Conservation (phyloP, 2,888 invertebrate genomes). For the Drosophila lutescens region DNA sequence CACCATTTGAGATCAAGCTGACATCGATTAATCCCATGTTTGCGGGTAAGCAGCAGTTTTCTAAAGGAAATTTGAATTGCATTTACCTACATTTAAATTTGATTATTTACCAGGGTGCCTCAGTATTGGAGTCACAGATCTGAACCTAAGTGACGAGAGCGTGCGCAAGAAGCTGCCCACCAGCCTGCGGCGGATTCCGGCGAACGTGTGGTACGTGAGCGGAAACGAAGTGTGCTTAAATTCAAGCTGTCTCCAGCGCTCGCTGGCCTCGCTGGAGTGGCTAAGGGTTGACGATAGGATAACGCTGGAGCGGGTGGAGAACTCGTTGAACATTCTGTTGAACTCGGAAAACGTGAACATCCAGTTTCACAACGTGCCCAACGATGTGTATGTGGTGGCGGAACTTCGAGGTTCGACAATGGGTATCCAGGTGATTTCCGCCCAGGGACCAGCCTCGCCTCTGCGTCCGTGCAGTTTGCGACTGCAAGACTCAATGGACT, state of each 20-base stretch:
- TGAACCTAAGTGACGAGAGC: constrained; percentile 87
- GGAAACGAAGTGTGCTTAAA: constrained; percentile 89
- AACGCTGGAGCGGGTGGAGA: constrained; percentile 89
- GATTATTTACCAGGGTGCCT: constrained; percentile 87
- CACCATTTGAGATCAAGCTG: constrained; percentile 84
- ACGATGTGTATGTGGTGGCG: constrained; percentile 92
- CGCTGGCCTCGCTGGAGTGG: constrained; percentile 90
- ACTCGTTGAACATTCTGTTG: constrained; percentile 89
- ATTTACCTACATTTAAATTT: no score
- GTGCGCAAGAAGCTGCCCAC: constrained; percentile 88
- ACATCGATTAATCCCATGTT: constrained; percentile 83
- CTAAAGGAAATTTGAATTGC: neutral
- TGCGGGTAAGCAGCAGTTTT: constrained; percentile 76
- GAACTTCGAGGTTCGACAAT: constrained; percentile 92
- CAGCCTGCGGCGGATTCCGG: constrained; percentile 87
- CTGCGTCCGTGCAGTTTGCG: constrained; percentile 84
- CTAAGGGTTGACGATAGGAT: constrained; percentile 91
- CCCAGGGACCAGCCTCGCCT: constrained; percentile 85
- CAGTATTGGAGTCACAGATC: constrained; percentile 91
- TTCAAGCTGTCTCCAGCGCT: constrained; percentile 88
- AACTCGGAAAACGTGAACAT: constrained; percentile 93
- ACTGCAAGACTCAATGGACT: constrained; percentile 87
- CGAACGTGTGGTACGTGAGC: constrained; percentile 85
- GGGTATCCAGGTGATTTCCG: constrained; percentile 89
- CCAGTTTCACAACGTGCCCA: constrained; percentile 91